Percentiles rank a stretch among this genome's conserved stretches.
Conservation (phyloP, 2,113 vertebrate species). For the Catagonus wagneri region DNA sequence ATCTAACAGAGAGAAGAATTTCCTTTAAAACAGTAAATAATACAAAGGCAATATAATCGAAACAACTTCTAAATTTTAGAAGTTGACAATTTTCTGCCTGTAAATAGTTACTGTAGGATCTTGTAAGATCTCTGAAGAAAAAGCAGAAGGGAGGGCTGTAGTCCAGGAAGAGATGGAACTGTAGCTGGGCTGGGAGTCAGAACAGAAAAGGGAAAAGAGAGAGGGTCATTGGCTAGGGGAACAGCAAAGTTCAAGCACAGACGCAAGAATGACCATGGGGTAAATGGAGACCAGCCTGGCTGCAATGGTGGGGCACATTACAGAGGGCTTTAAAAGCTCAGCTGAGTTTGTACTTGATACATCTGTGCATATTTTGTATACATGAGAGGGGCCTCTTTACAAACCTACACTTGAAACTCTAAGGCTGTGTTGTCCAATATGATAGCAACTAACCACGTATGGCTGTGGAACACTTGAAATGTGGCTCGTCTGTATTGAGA, state of each 20-base stretch:
- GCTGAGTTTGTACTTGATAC: background rate
- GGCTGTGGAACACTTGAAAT: background rate
- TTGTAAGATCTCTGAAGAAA: background rate
- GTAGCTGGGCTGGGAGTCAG: background rate
- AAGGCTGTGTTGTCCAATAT: background rate
- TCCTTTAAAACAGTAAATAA: slow-evolving; percentile 13
- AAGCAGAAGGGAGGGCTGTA: background rate
- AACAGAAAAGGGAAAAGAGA: background rate
- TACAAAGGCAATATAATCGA: background rate
- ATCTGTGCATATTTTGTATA: background rate
- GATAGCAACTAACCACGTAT: background rate
- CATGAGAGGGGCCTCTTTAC: background rate
- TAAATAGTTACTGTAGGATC: background rate
- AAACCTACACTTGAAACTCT: background rate
- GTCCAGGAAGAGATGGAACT: background rate
- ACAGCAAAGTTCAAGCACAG: background rate
- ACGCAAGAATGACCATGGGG: background rate
- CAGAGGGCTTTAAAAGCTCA: slow-evolving; percentile 60
- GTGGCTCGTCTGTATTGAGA: background rate
- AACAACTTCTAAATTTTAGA: slow-evolving; percentile 11
- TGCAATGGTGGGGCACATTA: background rate
- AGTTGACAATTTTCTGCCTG: background rate
- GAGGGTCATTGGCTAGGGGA: background rate
- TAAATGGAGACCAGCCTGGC: background rate
- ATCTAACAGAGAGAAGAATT: background rate